Evolutionary conservation across 1,140 invertebrate species (phyloP).

Genomic region (Heliconius nattereri): DNA sequence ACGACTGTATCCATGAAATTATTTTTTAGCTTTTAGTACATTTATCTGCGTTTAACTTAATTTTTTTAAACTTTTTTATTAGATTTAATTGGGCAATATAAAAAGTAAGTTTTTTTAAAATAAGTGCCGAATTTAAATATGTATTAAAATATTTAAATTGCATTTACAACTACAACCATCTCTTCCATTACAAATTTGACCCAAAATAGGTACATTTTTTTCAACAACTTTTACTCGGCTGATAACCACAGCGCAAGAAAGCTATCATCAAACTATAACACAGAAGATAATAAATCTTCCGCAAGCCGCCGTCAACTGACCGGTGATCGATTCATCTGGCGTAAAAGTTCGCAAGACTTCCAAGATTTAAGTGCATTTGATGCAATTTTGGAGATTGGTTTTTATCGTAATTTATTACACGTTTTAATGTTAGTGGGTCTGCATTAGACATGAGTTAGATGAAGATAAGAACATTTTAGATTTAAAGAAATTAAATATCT

Average conservation of each 20-base stretch:
- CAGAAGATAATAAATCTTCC: slow-evolving; percentile 18
- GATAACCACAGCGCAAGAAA: slow-evolving; percentile 1
- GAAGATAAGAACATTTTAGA: background rate
- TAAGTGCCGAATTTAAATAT: too few species aligned
- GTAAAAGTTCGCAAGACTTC: slow-evolving; percentile 21
- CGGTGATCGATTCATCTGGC: slow-evolving; percentile 17
- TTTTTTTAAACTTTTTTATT: too few species aligned
- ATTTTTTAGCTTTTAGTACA: too few species aligned
- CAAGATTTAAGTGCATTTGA: slow-evolving; percentile 8
- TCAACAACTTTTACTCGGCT: background rate
- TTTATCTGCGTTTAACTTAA: too few species aligned
- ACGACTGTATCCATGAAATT: too few species aligned
- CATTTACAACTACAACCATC: too few species aligned
- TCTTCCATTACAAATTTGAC: background rate
- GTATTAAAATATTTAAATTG: too few species aligned
- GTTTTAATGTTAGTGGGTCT: slow-evolving; percentile 9
- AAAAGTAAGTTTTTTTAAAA: too few species aligned
- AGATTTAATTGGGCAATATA: too few species aligned
- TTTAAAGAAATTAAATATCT: background rate
- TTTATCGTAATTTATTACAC: slow-evolving; percentile 1
- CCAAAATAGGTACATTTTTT: background rate
- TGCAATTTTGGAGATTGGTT: slow-evolving; percentile 9
- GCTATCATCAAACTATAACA: background rate
- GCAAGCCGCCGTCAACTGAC: slow-evolving; percentile 17
- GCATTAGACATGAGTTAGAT: background rate